Percentiles rank a stretch among this genome's conserved stretches.
Conservation (phyloP, 2,888 invertebrate species). For the Sinhomidia bicolor region DNA sequence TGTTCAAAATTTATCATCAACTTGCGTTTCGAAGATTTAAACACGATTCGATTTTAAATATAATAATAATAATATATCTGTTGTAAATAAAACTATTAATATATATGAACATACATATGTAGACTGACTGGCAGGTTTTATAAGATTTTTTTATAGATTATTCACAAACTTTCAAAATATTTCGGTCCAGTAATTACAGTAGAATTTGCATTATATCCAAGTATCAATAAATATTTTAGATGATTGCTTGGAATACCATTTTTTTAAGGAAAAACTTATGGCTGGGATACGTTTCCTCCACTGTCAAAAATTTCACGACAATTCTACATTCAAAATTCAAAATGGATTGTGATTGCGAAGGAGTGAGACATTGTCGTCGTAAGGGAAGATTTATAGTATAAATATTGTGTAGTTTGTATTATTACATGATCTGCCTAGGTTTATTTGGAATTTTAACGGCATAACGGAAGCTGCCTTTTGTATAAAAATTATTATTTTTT, state of each 20-base stretch:
- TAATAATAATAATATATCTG: no score
- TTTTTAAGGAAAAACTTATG: background rate
- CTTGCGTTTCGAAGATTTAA: background rate
- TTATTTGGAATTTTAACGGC: background rate
- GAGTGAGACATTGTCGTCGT: background rate
- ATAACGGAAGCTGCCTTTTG: background rate
- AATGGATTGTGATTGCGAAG: no score
- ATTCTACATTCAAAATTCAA: background rate
- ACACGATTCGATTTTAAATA: no score
- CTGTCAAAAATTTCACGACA: background rate
- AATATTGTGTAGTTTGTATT: background rate
- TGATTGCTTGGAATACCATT: background rate
- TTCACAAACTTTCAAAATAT: constrained; percentile 4
- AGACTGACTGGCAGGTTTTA: constrained; percentile 41
- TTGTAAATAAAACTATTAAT: background rate
- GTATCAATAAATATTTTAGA: background rate
- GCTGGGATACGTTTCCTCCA: background rate
- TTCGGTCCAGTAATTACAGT: constrained; percentile 30
- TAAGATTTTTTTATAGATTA: background rate
- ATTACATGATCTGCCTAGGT: no score
- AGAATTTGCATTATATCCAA: background rate
- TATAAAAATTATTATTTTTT: constrained; percentile 8
- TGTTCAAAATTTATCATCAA: no score
- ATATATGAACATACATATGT: no score
- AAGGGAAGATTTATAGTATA: background rate